A percentile compares a stretch with the other conserved stretches of the same genome.
These are phyloP conservation scores for Pipistrellus kuhlii DNA, from an alignment of 2,797 vertebrate genomes.

Conservation along the genomic window DNA sequence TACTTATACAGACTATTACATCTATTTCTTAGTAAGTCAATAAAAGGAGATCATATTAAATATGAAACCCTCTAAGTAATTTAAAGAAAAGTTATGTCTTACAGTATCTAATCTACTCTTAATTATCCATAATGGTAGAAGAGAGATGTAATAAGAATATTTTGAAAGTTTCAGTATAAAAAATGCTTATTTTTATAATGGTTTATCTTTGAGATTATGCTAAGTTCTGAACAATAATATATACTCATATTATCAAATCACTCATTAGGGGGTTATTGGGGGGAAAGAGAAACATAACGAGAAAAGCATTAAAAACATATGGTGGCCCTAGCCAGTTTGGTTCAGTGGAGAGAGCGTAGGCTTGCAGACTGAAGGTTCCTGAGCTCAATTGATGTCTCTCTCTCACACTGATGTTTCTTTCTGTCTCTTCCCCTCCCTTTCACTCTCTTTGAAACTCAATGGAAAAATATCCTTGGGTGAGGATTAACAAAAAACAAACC, in stretches of 20 bases:
- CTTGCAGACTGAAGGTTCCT: too few relatives aligned
- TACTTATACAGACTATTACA: neutral
- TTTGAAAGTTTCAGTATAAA: slow-evolving; percentile 39
- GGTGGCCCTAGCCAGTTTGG: neutral
- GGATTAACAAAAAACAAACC: neutral
- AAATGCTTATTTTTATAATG: slow-evolving; percentile 24
- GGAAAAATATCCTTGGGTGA: neutral
- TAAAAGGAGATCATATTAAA: neutral
- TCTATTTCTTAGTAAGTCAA: neutral
- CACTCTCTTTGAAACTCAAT: neutral
- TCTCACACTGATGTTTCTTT: neutral
- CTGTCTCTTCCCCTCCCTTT: neutral
- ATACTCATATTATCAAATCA: slow-evolving; percentile 3
- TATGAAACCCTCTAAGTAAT: neutral
- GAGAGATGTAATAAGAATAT: neutral
- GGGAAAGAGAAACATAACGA: neutral
- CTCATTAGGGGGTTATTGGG: neutral
- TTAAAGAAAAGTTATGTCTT: neutral
- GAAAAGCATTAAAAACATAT: neutral
- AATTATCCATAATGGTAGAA: neutral
- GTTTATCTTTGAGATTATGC: neutral
- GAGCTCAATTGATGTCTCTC: neutral
- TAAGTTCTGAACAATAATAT: slow-evolving; percentile 1
- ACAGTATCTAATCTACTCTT: neutral
- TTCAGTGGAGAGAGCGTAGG: neutral